Conservation (phyloP, 1,140 invertebrate genomes). For the Bradysia coprophila region DNA sequence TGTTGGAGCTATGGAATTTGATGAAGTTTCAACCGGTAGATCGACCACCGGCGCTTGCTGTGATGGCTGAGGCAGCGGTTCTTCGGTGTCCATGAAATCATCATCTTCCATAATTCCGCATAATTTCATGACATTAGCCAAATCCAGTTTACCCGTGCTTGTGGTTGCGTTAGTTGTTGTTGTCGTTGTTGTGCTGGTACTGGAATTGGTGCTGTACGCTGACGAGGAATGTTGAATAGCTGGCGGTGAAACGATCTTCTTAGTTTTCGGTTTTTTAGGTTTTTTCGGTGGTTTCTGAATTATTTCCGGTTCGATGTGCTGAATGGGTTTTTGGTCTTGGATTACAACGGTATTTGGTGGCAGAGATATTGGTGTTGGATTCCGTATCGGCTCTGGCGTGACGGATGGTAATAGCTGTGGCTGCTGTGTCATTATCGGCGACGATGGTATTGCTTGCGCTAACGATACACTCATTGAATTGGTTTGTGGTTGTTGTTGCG, state of each 20-base stretch:
- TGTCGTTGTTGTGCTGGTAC: constrained; percentile 6
- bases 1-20: constrained; percentile 1
- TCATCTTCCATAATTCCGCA: constrained; percentile 24
- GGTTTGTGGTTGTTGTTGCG: not conserved
- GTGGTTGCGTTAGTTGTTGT: constrained; percentile 11
- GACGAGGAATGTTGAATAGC: not conserved
- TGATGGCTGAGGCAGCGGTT: not conserved
- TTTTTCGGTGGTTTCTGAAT: constrained; percentile 2
- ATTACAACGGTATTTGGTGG: constrained; percentile 1
- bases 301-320: not conserved
- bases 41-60: not conserved
- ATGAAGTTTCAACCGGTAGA: constrained; percentile 2
- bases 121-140: constrained; percentile 35
- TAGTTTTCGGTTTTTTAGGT: constrained; percentile 3
- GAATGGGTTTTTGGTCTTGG: not conserved
- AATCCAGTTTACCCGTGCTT: constrained; percentile 27
- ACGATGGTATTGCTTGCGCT: not conserved
- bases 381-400: constrained; percentile 17
- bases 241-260: not conserved
- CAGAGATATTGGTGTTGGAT: constrained; percentile 12
- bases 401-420: constrained; percentile 14
- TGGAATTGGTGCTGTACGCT: constrained; percentile 13
- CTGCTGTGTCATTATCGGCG: not conserved
- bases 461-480: not conserved
- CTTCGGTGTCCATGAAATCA: constrained; percentile 14